Evolutionary conservation across 2,888 invertebrate species (phyloP), one percentile per base, ranked within the genome.

Genomic region (Beris morrisii): DNA sequence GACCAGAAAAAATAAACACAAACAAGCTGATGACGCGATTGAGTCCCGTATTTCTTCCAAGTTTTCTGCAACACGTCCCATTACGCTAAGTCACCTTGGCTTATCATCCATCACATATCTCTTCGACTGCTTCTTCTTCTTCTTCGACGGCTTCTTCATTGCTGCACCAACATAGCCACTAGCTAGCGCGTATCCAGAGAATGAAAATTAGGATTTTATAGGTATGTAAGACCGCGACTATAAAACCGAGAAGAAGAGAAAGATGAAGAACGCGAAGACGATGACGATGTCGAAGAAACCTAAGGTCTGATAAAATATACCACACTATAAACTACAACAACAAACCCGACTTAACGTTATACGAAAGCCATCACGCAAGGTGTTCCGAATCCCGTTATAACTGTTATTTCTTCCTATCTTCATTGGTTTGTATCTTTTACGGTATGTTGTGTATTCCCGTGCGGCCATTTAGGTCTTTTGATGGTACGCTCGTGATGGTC

Each of bases 351-450:
- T 52, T 64, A 56, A 65, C 64, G 64, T 65, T 65, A 65, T 65
- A 56, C 56, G 54, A 64, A 53, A 43, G 64, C 56, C 55, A 73
- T 71, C 71, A 73, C 65, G 73, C 72, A 73, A 73, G 73, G 73
- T 73, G 73, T 73, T 72, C 71, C 71, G 69, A 68, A 68, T 71
- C 69, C 73, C 72, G 73, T 73, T 73, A 73, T 72, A 73, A 73
- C 73, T 70, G 73, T 73, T 72, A 68, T 71, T 70, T 68, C 69
- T 68, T 69, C 68, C 58, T 46, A 56, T 64, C 55, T 64, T 64
- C 45, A 46, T 46, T 28, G 54, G 30, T 54, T 53, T 44, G 53
- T 54, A 48, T 59, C 50, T 22, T 38, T 61, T 61, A 61, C 61
- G 61, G 61, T 61, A 61, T 38, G 50, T 50, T n/a, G 50, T 61